Conservation (phyloP, 2,113 vertebrate species). For the Halcyon senegalensis region DNA sequence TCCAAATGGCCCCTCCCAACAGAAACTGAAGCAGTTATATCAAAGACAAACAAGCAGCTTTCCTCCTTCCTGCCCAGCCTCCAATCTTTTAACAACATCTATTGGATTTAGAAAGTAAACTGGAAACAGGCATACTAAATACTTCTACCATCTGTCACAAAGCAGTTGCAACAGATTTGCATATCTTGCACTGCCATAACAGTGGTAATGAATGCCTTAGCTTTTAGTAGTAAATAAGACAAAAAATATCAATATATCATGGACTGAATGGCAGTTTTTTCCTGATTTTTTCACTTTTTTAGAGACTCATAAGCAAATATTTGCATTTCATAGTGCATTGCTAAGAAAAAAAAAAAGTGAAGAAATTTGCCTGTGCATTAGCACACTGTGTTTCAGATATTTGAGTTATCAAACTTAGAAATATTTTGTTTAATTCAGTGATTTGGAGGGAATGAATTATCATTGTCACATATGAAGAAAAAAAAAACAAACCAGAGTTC, state of each 20-base stretch:
- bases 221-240: background rate
- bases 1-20: background rate
- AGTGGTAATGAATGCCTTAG: background rate
- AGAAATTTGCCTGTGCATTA: background rate
- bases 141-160: conserved; percentile 23
- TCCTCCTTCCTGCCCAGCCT: background rate
- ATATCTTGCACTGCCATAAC: background rate
- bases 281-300: background rate
- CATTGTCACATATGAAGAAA: background rate
- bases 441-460: background rate
- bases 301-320: background rate
- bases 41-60: background rate
- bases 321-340: background rate
- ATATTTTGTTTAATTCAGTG: background rate
- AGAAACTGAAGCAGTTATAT: background rate
- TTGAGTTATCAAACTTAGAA: background rate
- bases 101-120: background rate
- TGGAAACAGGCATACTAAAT: background rate
- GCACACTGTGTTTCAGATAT: background rate
- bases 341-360: background rate
- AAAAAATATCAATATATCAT: background rate
- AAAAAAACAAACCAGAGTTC: background rate
- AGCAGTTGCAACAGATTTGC: background rate
- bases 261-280: background rate
- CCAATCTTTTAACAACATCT: background rate